Conservation (phyloP, 2,797 vertebrate species). For the Echeneis naucrates region DNA sequence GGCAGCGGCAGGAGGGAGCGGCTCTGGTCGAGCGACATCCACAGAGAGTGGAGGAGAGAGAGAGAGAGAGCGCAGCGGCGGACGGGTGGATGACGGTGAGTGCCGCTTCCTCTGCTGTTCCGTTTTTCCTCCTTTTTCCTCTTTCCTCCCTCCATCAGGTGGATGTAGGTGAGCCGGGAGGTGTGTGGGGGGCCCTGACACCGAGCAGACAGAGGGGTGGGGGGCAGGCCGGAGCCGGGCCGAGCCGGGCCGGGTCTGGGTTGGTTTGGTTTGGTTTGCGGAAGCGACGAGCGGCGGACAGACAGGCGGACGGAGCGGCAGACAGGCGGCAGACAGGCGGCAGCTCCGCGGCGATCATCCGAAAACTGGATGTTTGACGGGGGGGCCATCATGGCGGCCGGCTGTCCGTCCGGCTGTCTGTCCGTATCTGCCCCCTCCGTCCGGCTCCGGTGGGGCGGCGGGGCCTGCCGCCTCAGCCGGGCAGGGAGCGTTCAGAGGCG, state of each 20-base stretch:
- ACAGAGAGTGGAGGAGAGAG: conserved; percentile 37
- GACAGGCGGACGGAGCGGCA: conserved; percentile 26
- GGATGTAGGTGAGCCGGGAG: not conserved
- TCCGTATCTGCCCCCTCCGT: not conserved
- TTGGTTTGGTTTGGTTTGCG: conserved; percentile 79
- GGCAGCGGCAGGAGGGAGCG: conserved; percentile 77
- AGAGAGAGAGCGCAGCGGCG: conserved; percentile 53
- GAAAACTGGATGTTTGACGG: conserved; percentile 23
- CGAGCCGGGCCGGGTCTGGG: conserved; percentile 37
- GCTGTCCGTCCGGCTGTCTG: not conserved
- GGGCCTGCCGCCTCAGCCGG: conserved; percentile 52
- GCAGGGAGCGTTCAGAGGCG: conserved; percentile 36
- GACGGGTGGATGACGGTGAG: conserved; percentile 77
- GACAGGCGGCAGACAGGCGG: conserved; percentile 23
- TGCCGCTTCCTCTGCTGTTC: conserved; percentile 50
- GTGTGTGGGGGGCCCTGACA: not conserved
- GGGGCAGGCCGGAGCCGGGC: conserved; percentile 47
- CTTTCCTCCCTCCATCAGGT: not conserved
- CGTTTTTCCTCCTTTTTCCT: not conserved
- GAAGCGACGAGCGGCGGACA: conserved; percentile 72
- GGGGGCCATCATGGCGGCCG: conserved; percentile 35
- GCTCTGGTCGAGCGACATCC: conserved; percentile 70
- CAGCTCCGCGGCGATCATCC: conserved; percentile 33
- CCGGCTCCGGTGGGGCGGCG: conserved; percentile 28
- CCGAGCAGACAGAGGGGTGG: not conserved